phyloP scores from a whole-genome alignment of 2,113 vertebrate species.

The Ivindomyrus marchei region DNA sequence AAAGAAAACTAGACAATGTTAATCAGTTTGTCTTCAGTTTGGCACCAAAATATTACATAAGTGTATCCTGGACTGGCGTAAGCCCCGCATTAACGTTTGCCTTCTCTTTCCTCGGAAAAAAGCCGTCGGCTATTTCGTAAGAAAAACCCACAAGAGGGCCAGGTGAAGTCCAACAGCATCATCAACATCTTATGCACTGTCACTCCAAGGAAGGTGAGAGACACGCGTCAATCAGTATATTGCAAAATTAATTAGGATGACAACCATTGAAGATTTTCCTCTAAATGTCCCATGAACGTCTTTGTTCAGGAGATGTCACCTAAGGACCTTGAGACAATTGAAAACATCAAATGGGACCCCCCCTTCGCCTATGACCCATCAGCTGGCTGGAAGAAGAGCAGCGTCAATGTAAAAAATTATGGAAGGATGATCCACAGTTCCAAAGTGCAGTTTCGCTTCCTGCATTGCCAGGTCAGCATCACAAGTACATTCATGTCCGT shows the following conservation, averaged over 20 bases:
- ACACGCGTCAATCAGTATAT: not conserved
- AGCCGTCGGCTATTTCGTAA: slow-evolving; percentile 68
- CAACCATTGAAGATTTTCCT: not conserved
- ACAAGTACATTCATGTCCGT: not conserved
- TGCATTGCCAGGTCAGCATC: slow-evolving; percentile 78
- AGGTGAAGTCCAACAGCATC: slow-evolving; percentile 73
- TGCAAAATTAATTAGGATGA: not conserved
- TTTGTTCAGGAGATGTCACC: slow-evolving; percentile 60
- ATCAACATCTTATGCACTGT: slow-evolving; percentile 69
- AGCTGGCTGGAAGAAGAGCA: slow-evolving; percentile 69
- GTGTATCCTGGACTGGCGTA: not conserved
- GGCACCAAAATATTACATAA: not conserved
- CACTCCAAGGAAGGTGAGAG: slow-evolving; percentile 61
- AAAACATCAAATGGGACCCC: slow-evolving; percentile 71
- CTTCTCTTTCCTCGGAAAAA: slow-evolving; percentile 5
- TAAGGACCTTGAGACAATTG: slow-evolving; percentile 65
- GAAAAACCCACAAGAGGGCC: slow-evolving; percentile 65
- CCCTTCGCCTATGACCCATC: slow-evolving; percentile 57
- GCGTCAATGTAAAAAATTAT: slow-evolving; percentile 77
- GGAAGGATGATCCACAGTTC: slow-evolving; percentile 85
- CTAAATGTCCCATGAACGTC: not conserved
- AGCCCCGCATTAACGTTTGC: not conserved
- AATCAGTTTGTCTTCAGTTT: not conserved
- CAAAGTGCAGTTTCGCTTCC: slow-evolving; percentile 84
- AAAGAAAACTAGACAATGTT: not conserved